phyloP scores from a whole-genome alignment of 2,113 vertebrate species.

The Stictonetta naevosa region DNA sequence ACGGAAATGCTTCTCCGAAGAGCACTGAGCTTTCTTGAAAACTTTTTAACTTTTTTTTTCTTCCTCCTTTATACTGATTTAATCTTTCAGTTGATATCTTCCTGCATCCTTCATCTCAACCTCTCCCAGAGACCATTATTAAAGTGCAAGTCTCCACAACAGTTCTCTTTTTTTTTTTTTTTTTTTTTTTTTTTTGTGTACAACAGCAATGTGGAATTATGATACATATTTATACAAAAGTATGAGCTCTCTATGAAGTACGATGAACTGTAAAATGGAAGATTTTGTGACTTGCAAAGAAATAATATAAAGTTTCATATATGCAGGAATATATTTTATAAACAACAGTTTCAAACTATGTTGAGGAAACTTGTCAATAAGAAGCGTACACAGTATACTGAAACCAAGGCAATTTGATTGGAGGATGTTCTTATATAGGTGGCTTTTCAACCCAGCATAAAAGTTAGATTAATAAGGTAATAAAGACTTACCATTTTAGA shows the following conservation, averaged over 20 bases:
- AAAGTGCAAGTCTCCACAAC: background rate
- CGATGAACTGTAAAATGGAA: background rate
- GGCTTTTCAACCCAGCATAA: background rate
- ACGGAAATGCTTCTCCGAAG: background rate
- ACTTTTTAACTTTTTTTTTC: background rate
- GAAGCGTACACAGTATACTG: background rate
- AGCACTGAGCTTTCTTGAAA: background rate
- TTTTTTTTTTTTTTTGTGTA: background rate
- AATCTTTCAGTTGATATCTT: background rate
- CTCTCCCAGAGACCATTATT: background rate
- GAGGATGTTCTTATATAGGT: background rate
- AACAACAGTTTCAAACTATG: background rate
- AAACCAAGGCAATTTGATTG: background rate
- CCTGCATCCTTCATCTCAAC: background rate
- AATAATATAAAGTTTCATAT: background rate
- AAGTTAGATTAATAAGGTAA: fast-evolving
- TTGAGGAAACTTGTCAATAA: background rate
- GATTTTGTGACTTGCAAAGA: background rate
- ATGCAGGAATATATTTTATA: background rate
- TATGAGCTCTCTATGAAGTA: background rate
- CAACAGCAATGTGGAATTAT: background rate
- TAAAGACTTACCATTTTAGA: background rate
- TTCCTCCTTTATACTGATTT: background rate
- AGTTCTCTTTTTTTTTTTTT: background rate
- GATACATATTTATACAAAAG: background rate